These are phyloP conservation scores for Psettodes erumei DNA, from an alignment of 2,113 vertebrate species.

Conservation along the genomic window DNA sequence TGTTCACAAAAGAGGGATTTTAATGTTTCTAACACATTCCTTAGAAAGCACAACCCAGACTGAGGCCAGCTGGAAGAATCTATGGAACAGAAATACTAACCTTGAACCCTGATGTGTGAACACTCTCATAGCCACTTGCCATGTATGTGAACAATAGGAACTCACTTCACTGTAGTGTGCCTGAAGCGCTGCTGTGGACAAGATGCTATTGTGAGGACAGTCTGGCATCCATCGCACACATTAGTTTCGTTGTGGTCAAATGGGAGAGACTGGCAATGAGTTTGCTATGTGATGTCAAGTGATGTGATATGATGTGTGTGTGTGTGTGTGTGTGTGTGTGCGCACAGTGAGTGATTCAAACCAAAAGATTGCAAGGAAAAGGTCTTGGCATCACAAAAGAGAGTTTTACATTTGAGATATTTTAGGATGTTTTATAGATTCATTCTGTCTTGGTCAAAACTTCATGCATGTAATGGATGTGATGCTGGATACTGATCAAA, in stretches of 20 bases:
- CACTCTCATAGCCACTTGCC: not conserved
- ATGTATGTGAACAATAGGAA: constrained; percentile 17
- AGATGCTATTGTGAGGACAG: constrained; percentile 20
- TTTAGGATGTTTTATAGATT: not conserved
- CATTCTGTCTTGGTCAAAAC: not conserved
- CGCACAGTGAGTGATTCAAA: not conserved
- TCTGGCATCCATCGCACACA: constrained; percentile 28
- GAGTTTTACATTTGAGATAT: not conserved
- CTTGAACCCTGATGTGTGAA: constrained; percentile 6
- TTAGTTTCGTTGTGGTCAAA: constrained; percentile 46
- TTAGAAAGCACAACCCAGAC: not conserved
- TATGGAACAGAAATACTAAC: not conserved
- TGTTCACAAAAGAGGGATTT: not conserved
- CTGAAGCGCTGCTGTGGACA: constrained; percentile 16
- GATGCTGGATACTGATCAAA: constrained; percentile 2
- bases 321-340: constrained; percentile 1
- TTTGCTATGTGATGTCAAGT: constrained; percentile 15
- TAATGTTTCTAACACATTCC: not conserved
- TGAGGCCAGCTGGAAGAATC: not conserved
- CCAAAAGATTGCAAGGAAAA: not conserved
- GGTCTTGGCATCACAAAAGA: not conserved
- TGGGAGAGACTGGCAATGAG: constrained; percentile 6
- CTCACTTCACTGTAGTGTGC: constrained; percentile 19
- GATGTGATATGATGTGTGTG: not conserved
- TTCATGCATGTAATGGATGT: not conserved